Evolutionary conservation across 2,888 invertebrate genomes (phyloP).

Genomic region (Scrobipalpa costella): DNA sequence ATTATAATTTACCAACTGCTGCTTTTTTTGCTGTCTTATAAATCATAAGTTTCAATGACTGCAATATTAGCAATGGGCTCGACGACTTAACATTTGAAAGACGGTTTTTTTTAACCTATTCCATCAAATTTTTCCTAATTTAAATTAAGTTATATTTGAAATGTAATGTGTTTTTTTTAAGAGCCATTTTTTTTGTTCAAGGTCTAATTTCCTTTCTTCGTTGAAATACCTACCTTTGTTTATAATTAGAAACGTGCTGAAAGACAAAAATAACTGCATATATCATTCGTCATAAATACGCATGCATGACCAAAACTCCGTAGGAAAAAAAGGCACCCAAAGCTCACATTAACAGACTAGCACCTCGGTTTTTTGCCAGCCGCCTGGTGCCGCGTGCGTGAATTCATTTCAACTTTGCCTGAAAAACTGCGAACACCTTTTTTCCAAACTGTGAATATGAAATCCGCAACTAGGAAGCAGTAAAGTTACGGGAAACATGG

Average conservation of each 20-base stretch:
- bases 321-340: not conserved
- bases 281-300: not conserved
- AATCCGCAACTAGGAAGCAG: constrained; percentile 31
- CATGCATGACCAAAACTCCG: not conserved
- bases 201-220: too few species aligned
- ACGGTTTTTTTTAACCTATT: too few species aligned
- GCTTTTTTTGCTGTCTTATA: too few species aligned
- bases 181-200: too few species aligned
- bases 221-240: too few species aligned
- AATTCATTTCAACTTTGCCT: constrained; percentile 35
- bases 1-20: too few species aligned
- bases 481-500: constrained; percentile 14
- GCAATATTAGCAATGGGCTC: too few species aligned
- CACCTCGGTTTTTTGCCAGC: constrained; percentile 14
- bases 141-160: too few species aligned
- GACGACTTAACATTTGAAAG: too few species aligned
- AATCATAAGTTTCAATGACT: too few species aligned
- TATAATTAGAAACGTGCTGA: not conserved
- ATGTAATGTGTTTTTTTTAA: too few species aligned
- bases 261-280: not conserved
- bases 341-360: not conserved
- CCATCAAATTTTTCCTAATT: too few species aligned
- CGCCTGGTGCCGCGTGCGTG: constrained; percentile 25
- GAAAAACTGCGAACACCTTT: constrained; percentile 34
- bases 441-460: constrained; percentile 33